Conservation (phyloP, 2,113 vertebrate species). For the Nymphicus hollandicus region DNA sequence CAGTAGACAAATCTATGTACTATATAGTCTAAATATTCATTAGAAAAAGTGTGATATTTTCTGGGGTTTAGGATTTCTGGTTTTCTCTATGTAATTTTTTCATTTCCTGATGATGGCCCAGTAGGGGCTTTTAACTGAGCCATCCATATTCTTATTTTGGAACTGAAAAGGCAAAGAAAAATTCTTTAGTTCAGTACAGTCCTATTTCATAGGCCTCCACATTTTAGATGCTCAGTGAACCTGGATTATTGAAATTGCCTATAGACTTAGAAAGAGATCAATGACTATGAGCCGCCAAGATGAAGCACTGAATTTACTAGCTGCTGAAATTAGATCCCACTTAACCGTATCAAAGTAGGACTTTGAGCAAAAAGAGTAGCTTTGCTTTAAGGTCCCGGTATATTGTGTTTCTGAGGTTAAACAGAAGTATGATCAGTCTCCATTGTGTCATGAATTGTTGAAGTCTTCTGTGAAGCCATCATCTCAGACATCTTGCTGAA, state of each 20-base stretch:
- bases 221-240: neutral
- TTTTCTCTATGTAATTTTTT: neutral
- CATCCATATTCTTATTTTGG: neutral
- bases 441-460: slow-evolving; percentile 7
- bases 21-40: neutral
- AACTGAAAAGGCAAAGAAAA: neutral
- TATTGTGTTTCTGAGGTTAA: neutral
- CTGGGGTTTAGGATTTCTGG: neutral
- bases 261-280: neutral
- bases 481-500: neutral
- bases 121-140: neutral
- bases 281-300: neutral
- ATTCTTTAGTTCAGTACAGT: neutral
- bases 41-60: neutral
- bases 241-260: neutral
- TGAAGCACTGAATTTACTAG: neutral
- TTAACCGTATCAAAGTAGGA: neutral
- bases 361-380: neutral
- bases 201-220: neutral
- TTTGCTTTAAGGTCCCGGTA: neutral
- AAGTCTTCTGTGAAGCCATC: neutral
- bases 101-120: neutral
- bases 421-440: neutral
- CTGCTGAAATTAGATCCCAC: neutral
- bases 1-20: neutral